Evolutionary conservation across 2,797 vertebrate genomes (phyloP).

Genomic region (Oryzias dopingdopingensis): DNA sequence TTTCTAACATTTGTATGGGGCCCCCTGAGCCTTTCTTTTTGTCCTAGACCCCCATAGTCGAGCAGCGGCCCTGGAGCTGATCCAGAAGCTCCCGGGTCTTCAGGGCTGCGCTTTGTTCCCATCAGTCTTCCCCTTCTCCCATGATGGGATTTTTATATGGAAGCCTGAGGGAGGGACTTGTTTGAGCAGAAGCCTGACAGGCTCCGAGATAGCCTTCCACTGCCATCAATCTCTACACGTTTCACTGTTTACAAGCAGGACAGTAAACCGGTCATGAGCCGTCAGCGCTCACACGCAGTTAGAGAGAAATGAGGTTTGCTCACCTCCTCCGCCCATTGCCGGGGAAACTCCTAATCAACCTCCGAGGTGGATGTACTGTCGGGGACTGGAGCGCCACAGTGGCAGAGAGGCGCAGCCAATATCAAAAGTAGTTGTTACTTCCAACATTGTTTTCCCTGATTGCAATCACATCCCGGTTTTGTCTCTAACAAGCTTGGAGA

Average conservation of each 20-base stretch:
- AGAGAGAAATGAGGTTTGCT: constrained; percentile 46
- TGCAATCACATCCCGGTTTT: constrained; percentile 64
- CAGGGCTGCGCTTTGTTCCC: constrained; percentile 49
- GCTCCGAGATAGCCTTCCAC: constrained; percentile 65
- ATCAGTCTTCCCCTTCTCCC: constrained; percentile 55
- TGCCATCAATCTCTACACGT: constrained; percentile 68
- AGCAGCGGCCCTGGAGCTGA: too few relatives aligned
- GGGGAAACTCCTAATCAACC: constrained; percentile 55
- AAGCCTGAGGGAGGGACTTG: constrained; percentile 65
- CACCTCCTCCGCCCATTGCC: constrained; percentile 20
- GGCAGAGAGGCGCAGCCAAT: constrained; percentile 30
- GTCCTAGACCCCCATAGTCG: constrained; percentile 18
- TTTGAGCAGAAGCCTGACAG: constrained; percentile 67
- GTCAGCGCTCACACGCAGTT: constrained; percentile 49
- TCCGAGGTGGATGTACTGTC: constrained; percentile 24
- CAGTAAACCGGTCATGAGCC: constrained; percentile 54
- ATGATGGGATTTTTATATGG: constrained; percentile 74
- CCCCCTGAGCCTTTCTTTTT: constrained; percentile 3
- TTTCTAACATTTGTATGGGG: too few relatives aligned
- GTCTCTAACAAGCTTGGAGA: constrained; percentile 31
- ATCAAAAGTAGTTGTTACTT: constrained; percentile 56
- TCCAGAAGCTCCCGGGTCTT: constrained; percentile 24
- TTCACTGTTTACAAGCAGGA: constrained; percentile 59
- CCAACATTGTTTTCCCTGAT: constrained; percentile 57
- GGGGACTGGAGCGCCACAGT: constrained; percentile 18